Evolutionary conservation across 2,888 invertebrate genomes (phyloP), one percentile per base, ranked within the genome.

Genomic region (Unio pictorum): DNA sequence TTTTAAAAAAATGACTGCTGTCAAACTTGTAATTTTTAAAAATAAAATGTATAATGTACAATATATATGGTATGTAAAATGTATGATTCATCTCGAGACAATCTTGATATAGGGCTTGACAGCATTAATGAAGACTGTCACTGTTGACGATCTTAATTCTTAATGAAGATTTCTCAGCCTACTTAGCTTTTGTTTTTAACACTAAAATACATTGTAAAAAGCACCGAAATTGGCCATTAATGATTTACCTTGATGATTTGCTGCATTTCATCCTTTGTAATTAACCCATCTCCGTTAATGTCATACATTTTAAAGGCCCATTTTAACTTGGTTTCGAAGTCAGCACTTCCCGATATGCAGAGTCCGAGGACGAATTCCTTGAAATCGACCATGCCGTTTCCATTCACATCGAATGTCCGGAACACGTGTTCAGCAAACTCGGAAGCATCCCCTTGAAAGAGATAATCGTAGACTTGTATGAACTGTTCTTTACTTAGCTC

Each of bases 231-330:
- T 11, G 0, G 45, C 11, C 45, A 8, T 8, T 45, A 45, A 45
- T 11, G 11, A 67, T 55, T 73, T 66, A 73, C 75, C 26, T 62
- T 55, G 17, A 81, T 69, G 17, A 81, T 78, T 28, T 77, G 71
- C 26, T 61, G 69, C 81, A 81, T 81, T 59, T 81, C 81, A 4
- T 75, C 73, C 71, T 71, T 73, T 1, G 75, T 70, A 23, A 81
- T 81, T n/a, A 65, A 76, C 1, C 81, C 81, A 45, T 78, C 76
- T 8, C 77, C 78, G 58, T 81, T 76, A 30, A 77, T 80, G 58
- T 81, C 81, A 60, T 81, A 81, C 64, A 81, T 75, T 23, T 72
- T 73, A 65, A 81, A 81, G 8, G 81, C 81, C 81, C 81, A 81
- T 54, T 71, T 65, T 45, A 79, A 66, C 57, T 81, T 80, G 17